phyloP scores from a whole-genome alignment of 2,113 vertebrate species.

The Hippopotamus amphibius region DNA sequence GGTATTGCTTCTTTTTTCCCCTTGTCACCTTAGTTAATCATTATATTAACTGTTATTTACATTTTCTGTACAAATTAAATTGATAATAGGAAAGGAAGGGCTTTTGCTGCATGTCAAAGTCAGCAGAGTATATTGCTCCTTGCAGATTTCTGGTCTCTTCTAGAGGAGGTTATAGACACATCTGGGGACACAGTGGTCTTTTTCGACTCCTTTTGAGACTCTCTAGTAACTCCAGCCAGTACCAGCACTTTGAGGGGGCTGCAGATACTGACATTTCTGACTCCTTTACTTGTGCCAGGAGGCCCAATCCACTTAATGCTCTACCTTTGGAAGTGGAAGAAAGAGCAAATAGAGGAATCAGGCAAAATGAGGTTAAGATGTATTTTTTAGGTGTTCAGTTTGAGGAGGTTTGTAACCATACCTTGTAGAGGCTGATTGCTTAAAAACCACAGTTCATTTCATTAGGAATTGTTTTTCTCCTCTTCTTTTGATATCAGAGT shows the following conservation, averaged over 20 bases:
- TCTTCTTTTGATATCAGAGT: not conserved
- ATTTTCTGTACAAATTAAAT: not conserved
- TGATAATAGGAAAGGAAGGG: not conserved
- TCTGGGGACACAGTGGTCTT: not conserved
- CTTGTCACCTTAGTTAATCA: not conserved
- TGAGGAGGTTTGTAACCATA: not conserved
- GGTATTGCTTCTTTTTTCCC: not conserved
- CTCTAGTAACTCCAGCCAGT: not conserved
- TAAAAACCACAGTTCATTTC: not conserved
- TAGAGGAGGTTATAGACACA: not conserved
- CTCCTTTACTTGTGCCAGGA: not conserved
- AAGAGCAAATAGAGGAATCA: not conserved
- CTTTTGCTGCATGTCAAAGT: not conserved
- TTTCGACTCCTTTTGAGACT: not conserved
- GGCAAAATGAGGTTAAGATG: not conserved
- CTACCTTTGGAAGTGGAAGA: not conserved
- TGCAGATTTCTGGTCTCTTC: not conserved
- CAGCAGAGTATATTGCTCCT: not conserved
- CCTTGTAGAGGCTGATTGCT: not conserved
- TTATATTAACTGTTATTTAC: not conserved
- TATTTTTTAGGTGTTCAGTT: conserved; percentile 35
- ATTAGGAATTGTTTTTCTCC: not conserved
- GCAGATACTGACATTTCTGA: not conserved
- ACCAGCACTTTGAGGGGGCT: not conserved
- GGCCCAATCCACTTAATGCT: not conserved